phyloP scores from a whole-genome alignment of 1,140 invertebrate species.

The Pseudomyrmex concolor region DNA sequence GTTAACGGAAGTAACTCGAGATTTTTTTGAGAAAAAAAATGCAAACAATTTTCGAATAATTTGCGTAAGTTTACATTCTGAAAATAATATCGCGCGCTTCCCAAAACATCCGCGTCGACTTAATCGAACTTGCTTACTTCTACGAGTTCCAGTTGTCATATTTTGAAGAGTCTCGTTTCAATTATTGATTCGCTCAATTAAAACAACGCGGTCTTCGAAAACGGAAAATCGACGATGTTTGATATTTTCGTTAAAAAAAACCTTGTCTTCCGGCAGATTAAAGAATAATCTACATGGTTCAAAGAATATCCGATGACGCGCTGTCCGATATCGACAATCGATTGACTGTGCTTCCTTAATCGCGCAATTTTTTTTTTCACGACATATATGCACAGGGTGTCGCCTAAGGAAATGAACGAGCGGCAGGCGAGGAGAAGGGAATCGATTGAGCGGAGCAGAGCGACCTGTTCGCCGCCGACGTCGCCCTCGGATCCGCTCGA shows the following conservation, averaged over 20 bases:
- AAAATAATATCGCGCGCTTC: too few relatives aligned
- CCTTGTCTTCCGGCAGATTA: background rate
- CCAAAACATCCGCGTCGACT: too few relatives aligned
- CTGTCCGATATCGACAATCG: background rate
- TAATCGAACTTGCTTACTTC: too few relatives aligned
- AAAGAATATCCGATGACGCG: background rate
- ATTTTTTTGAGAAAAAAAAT: too few relatives aligned
- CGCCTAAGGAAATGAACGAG: slow-evolving; percentile 75
- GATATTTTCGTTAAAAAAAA: background rate
- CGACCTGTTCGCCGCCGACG: slow-evolving; percentile 68
- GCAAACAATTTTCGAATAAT: too few relatives aligned
- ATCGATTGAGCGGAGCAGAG: slow-evolving; percentile 71
- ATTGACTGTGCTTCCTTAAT: slow-evolving; percentile 60
- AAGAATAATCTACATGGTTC: background rate
- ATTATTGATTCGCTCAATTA: too few relatives aligned
- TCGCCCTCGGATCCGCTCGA: slow-evolving; percentile 88
- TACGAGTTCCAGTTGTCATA: too few relatives aligned
- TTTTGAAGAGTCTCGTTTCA: too few relatives aligned
- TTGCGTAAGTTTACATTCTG: too few relatives aligned
- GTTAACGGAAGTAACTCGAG: too few relatives aligned
- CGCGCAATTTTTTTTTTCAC: slow-evolving; percentile 60
- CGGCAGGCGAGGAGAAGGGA: slow-evolving; percentile 59
- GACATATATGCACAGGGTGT: slow-evolving; percentile 80
- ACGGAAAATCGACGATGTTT: background rate
- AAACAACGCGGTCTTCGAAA: background rate